Evolutionary conservation across 2,888 invertebrate genomes (phyloP), one percentile per base, ranked within the genome.

Genomic region (Kryphioiulus occultus): DNA sequence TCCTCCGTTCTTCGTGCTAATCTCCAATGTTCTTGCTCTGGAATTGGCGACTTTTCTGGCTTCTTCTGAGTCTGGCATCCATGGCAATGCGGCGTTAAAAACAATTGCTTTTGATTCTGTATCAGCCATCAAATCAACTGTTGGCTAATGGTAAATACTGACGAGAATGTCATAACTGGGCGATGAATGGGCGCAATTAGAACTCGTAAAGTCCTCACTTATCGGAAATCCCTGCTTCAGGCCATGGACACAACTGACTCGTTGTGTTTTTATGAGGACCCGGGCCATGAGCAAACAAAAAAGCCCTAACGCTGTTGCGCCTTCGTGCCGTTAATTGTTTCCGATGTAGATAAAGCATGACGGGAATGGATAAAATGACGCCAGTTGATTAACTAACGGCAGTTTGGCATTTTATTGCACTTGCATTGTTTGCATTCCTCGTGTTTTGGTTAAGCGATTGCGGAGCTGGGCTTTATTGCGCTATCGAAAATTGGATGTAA

Each of bases 61-160:
- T 3, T 26, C 3, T 9, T 78, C 19, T 12, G 17, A n/a, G 19
- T 59, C 59, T 59, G 59, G 3, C 1, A 59, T 19, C n/a, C n/a
- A n/a, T 2, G 22, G 3, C 15, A 4, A 10, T 78, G 78, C 12
- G 12, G 10, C 78, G 30, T 15, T 59, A 30, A 78, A 68, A 78
- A 26, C 78, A 78, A 78, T 78, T 78, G 26, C 78, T 78, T 78
- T 30, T 30, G 78, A 78, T 78, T 30, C 30, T 78, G 17, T n/a
- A 53, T 53, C n/a, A 19, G n/a, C n/a, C 53, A 59, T 59, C 59
- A 59, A 59, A 59, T 59, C 59, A 59, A 59, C 59, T 59, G 59
- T 59, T 59, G 59, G 59, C 59, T 59, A 59, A 59, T 59, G 59
- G 59, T 22, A 59, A 59, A 59, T 22, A 59, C 22, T 59, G 59